Conservation (phyloP, 1,140 invertebrate genomes). For the Diploscapter pachys region DNA sequence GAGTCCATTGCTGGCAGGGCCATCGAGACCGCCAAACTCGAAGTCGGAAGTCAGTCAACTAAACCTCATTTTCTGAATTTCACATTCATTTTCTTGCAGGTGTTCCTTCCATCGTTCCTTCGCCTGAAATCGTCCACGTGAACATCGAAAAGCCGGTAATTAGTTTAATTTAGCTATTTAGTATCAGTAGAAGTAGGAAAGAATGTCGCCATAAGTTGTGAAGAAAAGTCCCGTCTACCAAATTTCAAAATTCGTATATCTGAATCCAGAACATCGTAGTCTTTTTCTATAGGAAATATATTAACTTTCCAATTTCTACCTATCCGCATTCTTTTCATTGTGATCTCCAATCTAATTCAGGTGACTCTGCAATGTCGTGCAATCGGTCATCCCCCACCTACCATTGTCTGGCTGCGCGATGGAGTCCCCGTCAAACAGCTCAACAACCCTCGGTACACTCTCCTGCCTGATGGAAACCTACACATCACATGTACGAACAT, state of each 20-base stretch:
- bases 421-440: conserved; percentile 48
- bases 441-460: conserved; percentile 43
- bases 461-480: conserved; percentile 48
- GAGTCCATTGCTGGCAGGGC: conserved; percentile 61
- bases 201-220: too few relatives aligned
- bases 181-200: too few relatives aligned
- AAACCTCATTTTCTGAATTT: conserved; percentile 4
- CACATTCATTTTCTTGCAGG: conserved; percentile 48
- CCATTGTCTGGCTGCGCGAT: conserved; percentile 53
- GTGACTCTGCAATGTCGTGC: conserved; percentile 55
- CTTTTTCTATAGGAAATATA: too few relatives aligned
- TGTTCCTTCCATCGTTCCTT: conserved; percentile 57
- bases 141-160: conserved; percentile 60
- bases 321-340: neutral
- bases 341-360: neutral
- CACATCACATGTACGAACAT: conserved; percentile 45
- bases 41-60: conserved; percentile 61
- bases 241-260: too few relatives aligned
- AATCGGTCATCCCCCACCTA: conserved; percentile 55
- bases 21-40: conserved; percentile 53
- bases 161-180: too few relatives aligned
- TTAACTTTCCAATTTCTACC: too few relatives aligned
- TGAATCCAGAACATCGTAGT: too few relatives aligned
- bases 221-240: too few relatives aligned
- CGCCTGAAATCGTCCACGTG: conserved; percentile 58